phyloP scores from a whole-genome alignment of 2,888 invertebrate species.

The Thereva nobilitata region DNA sequence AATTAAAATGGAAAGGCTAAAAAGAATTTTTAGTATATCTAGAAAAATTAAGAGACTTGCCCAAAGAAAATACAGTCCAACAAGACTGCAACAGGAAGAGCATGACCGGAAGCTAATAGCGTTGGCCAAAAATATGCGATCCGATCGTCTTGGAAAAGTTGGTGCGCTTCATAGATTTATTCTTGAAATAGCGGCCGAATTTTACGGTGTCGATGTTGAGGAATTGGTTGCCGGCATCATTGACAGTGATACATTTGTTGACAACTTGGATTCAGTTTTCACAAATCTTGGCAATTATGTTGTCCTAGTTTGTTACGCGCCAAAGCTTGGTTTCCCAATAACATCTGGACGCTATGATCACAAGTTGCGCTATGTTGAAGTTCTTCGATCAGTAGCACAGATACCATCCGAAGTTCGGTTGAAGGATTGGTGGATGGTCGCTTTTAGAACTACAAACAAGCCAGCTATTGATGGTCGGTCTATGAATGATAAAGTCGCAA shows the following conservation, averaged over 20 bases:
- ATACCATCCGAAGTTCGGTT: too few relatives aligned
- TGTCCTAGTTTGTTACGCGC: constrained; percentile 69
- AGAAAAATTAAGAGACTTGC: not conserved
- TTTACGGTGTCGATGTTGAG: constrained; percentile 70
- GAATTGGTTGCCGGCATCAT: constrained; percentile 70
- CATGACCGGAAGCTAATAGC: constrained; percentile 23
- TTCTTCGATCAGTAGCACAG: not conserved
- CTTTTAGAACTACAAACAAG: too few relatives aligned
- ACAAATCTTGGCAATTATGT: constrained; percentile 66
- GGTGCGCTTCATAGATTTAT: constrained; percentile 65
- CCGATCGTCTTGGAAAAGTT: constrained; percentile 48
- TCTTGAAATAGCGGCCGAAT: constrained; percentile 68
- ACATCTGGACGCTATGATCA: constrained; percentile 50
- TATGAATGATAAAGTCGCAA: too few relatives aligned
- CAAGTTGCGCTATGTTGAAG: not conserved
- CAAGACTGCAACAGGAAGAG: constrained; percentile 1
- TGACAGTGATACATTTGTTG: constrained; percentile 68
- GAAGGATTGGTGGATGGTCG: too few relatives aligned
- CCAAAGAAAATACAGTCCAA: not conserved
- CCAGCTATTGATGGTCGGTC: too few relatives aligned
- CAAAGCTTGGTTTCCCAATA: constrained; percentile 66
- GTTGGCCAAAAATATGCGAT: constrained; percentile 48
- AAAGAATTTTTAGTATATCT: constrained; percentile 13
- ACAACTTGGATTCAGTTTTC: constrained; percentile 66
- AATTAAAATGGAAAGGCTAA: not conserved